Base-by-base conservation (phyloP, 2,797 vertebrate genomes). In the Alfaro cultratus region DNA sequence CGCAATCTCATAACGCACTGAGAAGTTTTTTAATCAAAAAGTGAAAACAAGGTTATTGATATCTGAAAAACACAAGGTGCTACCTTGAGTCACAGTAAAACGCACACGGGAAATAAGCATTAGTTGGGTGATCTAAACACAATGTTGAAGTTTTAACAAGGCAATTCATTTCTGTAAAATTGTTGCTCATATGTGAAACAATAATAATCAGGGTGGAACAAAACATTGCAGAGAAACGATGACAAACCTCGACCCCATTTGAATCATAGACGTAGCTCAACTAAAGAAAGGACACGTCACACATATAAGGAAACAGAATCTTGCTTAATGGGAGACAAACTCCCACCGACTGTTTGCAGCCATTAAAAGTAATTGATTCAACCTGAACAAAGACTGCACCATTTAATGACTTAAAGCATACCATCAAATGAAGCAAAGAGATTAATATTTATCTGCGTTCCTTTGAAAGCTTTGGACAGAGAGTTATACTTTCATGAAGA, bases 391-490 rank as follows among this genome's bases (percentile, higher is more conserved):
- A 36, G 80, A 71, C 76, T 45, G 79, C 49, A 64, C 34, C 41
- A 39, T 84, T 84, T 88, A 89, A 91, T 78, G 83, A 88, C 81
- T 80, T 81, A 82, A 87, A 87, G 83, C 76, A 76, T 16, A 70
- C 81, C 85, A 88, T 82, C 84, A 81, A 45, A 36, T 23, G 10
- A 81, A 36, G 78, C 60, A 3, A 41, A 5, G 57, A 81, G 77
- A 88, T 87, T 91, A 72, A 83, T 85, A 88, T 89, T 85, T 82
- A 88, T 85, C 81, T 81, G 47, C 0, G 16, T 57, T 39, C 80
- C 79, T 57, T 79, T 47, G 46, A 81, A 84, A 85, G 72, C 81
- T 71, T 36, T 57, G 79, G 78, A 88, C 82, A 62, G 76, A 86
- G 3, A 85, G 79, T 83, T 80, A 47, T 86, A 79, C 76, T 85